Evolutionary conservation across 2,888 invertebrate genomes (phyloP).

Genomic region (Stenolophus ochropezus): DNA sequence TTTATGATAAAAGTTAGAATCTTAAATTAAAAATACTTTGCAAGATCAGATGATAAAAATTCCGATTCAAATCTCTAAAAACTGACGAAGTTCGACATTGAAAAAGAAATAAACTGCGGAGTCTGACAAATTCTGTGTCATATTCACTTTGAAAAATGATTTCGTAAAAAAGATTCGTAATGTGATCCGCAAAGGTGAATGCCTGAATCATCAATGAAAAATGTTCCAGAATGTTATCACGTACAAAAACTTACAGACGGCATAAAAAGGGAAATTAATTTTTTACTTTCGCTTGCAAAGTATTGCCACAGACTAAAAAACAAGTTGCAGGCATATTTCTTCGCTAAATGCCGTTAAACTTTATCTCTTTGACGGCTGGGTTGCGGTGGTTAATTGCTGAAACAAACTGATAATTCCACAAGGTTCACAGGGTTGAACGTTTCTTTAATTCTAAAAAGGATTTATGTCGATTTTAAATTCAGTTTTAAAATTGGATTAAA

Average conservation of each 20-base stretch:
- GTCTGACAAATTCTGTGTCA: not conserved
- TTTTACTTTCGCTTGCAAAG: slow-evolving; percentile 9
- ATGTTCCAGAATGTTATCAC: not conserved
- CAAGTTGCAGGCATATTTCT: slow-evolving; percentile 9
- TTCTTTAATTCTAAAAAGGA: not conserved
- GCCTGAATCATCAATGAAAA: not conserved
- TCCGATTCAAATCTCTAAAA: no score
- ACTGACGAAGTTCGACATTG: no score
- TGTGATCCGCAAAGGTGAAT: not conserved
- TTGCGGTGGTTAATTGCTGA: slow-evolving; percentile 42
- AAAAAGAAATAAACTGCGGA: no score
- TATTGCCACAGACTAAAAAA: not conserved
- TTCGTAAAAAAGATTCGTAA: not conserved
- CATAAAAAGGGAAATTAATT: slow-evolving; percentile 2
- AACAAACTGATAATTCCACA: slow-evolving; percentile 39
- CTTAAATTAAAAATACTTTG: no score
- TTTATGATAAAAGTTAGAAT: no score
- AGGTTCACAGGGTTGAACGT: not conserved
- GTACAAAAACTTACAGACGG: not conserved
- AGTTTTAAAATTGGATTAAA: slow-evolving; percentile 26
- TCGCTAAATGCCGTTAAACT: not conserved
- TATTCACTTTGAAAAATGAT: not conserved
- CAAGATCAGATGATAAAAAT: no score
- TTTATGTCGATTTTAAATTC: slow-evolving; percentile 24
- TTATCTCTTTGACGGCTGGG: slow-evolving; percentile 21